A percentile compares a stretch with the other conserved stretches of the same genome.
Evolutionary conservation across 2,797 vertebrate genomes (phyloP).

Genomic region (Enteromius argenteus): DNA sequence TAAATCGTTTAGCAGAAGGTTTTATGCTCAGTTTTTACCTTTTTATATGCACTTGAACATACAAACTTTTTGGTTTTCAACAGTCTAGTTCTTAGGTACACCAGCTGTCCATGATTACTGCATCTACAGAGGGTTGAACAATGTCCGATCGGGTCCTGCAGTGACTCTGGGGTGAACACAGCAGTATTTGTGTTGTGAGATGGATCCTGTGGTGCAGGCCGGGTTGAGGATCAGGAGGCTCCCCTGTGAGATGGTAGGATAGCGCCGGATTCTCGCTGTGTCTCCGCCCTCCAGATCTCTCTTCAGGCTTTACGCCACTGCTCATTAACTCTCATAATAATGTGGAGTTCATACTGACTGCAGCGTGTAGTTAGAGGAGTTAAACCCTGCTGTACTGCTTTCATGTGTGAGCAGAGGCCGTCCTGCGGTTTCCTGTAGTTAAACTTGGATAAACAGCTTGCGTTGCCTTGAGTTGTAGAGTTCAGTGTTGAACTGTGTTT

Average conservation of each 20-base stretch:
- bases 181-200: constrained; percentile 36
- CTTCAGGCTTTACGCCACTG: constrained; percentile 40
- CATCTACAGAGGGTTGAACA: constrained; percentile 4
- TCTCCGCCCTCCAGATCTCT: constrained; percentile 36
- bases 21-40: not conserved
- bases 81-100: not conserved
- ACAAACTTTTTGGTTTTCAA: not conserved
- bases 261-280: constrained; percentile 36
- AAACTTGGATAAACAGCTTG: not conserved
- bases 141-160: constrained; percentile 2
- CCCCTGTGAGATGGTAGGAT: constrained; percentile 50
- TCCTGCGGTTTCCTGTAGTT: not conserved
- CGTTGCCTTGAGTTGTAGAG: not conserved
- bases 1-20: not conserved
- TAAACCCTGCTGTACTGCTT: constrained; percentile 15
- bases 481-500: not conserved
- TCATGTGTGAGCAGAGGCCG: not conserved
- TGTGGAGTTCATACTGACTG: constrained; percentile 5
- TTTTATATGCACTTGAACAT: not conserved
- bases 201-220: constrained; percentile 27
- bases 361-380: constrained; percentile 12
- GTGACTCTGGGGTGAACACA: constrained; percentile 6
- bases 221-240: constrained; percentile 37
- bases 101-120: not conserved
- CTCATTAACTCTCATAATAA: constrained; percentile 60